Conservation (phyloP, 2,113 vertebrate species). For the Lucifuga dentata region DNA sequence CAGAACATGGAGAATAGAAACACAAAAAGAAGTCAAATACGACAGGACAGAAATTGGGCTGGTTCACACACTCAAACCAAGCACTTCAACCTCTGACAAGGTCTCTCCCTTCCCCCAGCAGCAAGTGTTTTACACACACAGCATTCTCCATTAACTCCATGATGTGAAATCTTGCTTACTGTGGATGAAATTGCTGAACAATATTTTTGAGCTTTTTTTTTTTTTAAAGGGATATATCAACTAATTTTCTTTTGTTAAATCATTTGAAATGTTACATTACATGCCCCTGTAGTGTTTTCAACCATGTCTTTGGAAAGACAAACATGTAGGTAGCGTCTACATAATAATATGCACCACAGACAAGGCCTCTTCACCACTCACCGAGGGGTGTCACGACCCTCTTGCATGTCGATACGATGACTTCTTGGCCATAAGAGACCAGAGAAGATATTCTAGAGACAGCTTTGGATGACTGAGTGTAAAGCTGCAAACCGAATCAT, state of each 20-base stretch:
- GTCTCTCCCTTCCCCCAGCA: slow-evolving; percentile 16
- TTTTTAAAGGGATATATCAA: slow-evolving; percentile 5
- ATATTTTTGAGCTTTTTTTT: slow-evolving; percentile 24
- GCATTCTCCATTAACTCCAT: slow-evolving; percentile 4
- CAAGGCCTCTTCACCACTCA: slow-evolving; percentile 34
- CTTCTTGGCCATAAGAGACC: slow-evolving; percentile 21
- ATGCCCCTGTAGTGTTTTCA: slow-evolving; percentile 2
- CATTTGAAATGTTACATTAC: slow-evolving; percentile 1
- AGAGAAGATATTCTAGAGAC: slow-evolving; percentile 11
- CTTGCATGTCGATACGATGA: slow-evolving; percentile 27
- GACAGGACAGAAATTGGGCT: slow-evolving; percentile 49
- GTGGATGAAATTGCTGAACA: slow-evolving; percentile 40
- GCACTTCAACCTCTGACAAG: slow-evolving; percentile 60
- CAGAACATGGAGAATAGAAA: slow-evolving; percentile 35
- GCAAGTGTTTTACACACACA: slow-evolving; percentile 24
- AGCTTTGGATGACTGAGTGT: slow-evolving; percentile 4
- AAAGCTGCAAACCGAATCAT: slow-evolving; percentile 22
- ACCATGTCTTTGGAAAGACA: slow-evolving; percentile 15
- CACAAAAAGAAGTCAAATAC: slow-evolving; percentile 7
- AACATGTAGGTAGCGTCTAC: slow-evolving; percentile 2
- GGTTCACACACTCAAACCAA: slow-evolving; percentile 55
- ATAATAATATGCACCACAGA: slow-evolving; percentile 33
- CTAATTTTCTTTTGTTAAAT: slow-evolving; percentile 16
- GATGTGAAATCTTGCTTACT: slow-evolving; percentile 8
- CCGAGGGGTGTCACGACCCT: slow-evolving; percentile 12